phyloP scores from a whole-genome alignment of 2,888 invertebrate genomes.

The Cerceris rybyensis region DNA sequence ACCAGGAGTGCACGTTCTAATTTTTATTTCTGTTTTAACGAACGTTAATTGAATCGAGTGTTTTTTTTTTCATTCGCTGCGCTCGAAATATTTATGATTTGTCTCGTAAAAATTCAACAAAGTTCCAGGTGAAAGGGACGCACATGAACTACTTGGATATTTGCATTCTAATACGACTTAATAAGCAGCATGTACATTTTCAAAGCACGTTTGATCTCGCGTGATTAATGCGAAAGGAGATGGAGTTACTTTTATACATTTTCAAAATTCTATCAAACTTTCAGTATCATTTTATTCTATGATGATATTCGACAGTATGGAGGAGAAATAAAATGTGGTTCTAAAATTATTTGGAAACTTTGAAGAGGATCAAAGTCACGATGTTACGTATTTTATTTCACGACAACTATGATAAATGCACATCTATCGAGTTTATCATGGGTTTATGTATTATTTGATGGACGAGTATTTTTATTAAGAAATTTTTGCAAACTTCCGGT shows the following conservation, averaged over 20 bases:
- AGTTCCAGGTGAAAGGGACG: neutral
- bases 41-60: conserved; percentile 12
- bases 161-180: conserved; percentile 7
- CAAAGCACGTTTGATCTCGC: conserved; percentile 1
- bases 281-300: conserved; percentile 86
- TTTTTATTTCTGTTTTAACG: conserved; percentile 7
- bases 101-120: neutral
- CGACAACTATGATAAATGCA: conserved; percentile 91
- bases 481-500: too few relatives aligned
- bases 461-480: neutral
- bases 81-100: conserved; percentile 12
- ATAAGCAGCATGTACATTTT: conserved; percentile 14
- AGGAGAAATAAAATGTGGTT: conserved; percentile 91
- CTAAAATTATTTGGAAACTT: conserved; percentile 93
- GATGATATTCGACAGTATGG: conserved; percentile 88
- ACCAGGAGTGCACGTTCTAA: neutral
- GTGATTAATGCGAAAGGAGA: neutral
- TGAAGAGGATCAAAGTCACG: conserved; percentile 92
- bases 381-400: conserved; percentile 93
- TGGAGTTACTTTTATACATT: neutral
- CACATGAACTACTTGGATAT: neutral
- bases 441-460: conserved; percentile 83
- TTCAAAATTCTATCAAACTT: neutral
- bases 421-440: conserved; percentile 94
- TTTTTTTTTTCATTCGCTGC: neutral